Evolutionary conservation across 2,113 vertebrate species (phyloP).

Genomic region (Triplophysa tibetana): DNA sequence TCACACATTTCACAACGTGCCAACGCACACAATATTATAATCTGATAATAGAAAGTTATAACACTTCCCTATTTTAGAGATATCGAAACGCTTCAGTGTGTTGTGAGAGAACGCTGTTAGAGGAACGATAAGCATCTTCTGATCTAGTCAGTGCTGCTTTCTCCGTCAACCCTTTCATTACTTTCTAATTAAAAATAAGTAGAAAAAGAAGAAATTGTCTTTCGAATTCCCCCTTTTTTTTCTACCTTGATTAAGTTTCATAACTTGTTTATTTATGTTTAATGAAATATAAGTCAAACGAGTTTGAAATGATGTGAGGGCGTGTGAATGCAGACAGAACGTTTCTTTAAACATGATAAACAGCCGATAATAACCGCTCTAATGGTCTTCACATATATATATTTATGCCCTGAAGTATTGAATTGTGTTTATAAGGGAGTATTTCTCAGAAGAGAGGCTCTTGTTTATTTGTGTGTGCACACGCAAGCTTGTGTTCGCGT

Average conservation of each 20-base stretch:
- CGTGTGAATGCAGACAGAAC: no score
- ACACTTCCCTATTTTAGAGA: constrained; percentile 23
- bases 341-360: no score
- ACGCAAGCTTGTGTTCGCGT: neutral
- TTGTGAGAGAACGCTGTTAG: constrained; percentile 3
- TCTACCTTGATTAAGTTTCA: no score
- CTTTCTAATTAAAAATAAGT: no score
- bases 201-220: no score
- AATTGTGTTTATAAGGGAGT: neutral
- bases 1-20: neutral
- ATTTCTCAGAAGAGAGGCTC: neutral
- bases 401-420: neutral
- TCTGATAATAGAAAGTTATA: constrained; percentile 19
- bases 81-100: neutral
- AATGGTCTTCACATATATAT: no score
- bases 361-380: no score
- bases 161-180: neutral
- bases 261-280: no score
- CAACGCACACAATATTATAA: constrained; percentile 3
- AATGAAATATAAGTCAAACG: no score
- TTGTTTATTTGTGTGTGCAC: neutral
- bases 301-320: no score
- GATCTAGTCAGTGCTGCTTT: neutral
- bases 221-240: no score
- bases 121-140: constrained; percentile 13